Evolutionary conservation across 2,888 invertebrate species (phyloP).

Genomic region (Sialis fuliginosa): DNA sequence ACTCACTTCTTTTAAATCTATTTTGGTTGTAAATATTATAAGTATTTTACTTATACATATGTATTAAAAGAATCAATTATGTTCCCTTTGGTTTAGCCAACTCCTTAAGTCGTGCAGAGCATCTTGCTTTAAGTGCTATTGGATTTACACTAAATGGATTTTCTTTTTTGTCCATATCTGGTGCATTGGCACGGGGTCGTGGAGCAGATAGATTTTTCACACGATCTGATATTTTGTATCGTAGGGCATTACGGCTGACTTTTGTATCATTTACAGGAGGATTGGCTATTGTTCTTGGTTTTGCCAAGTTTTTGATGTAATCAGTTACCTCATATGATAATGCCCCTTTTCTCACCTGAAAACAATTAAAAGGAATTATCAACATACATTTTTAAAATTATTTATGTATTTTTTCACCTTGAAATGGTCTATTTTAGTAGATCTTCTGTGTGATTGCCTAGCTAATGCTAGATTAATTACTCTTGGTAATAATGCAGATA

Average conservation of each 20-base stretch:
- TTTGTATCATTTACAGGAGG: background rate
- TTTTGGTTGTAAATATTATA: no score
- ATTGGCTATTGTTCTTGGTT: conserved; percentile 17
- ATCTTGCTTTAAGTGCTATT: conserved; percentile 29
- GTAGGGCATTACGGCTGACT: conserved; percentile 10
- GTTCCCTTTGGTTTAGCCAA: conserved; percentile 24
- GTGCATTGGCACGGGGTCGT: conserved; percentile 19
- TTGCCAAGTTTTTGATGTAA: conserved; percentile 25
- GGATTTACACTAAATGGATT: conserved; percentile 29
- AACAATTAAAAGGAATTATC: conserved; percentile 4
- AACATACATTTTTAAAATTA: background rate
- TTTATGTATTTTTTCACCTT: no score
- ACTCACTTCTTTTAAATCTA: no score
- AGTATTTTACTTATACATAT: no score
- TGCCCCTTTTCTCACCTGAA: conserved; percentile 25
- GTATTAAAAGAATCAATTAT: no score
- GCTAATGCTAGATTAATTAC: no score
- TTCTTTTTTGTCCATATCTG: conserved; percentile 25
- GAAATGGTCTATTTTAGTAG: no score
- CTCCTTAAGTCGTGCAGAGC: conserved; percentile 25
- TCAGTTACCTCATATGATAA: conserved; percentile 27
- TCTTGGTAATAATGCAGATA: no score
- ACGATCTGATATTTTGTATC: conserved; percentile 13
- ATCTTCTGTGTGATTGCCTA: no score
- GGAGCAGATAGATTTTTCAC: conserved; percentile 19